phyloP scores from a whole-genome alignment of 2,797 vertebrate genomes.

The Dendrocincla fuliginosa region DNA sequence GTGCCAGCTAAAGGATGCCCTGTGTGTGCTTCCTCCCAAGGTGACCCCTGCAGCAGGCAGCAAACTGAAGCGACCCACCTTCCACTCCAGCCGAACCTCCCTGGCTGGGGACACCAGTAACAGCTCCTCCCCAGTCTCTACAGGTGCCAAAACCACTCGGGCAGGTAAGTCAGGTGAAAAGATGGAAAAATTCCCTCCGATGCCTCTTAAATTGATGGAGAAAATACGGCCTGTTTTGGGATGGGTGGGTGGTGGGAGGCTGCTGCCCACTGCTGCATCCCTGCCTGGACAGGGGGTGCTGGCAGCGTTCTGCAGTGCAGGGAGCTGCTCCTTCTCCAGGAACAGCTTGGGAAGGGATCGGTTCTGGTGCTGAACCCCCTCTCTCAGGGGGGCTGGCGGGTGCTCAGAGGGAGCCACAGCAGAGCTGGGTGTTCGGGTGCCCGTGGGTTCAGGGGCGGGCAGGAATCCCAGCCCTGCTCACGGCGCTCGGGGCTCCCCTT shows the following conservation, averaged over 20 bases:
- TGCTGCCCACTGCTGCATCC: background rate
- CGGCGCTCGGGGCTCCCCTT: background rate
- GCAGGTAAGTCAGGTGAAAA: conserved; percentile 77
- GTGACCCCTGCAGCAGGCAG: conserved; percentile 83
- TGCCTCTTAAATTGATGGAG: rapidly evolving
- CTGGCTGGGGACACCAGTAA: conserved; percentile 93
- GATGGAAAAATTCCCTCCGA: rapidly evolving
- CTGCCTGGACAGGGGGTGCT: background rate
- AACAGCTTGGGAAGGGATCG: rapidly evolving
- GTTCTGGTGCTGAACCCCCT: rapidly evolving
- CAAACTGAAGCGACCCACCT: conserved; percentile 92
- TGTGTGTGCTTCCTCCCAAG: conserved; percentile 65
- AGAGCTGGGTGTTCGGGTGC: background rate
- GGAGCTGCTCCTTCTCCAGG: background rate
- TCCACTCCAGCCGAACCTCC: conserved; percentile 95
- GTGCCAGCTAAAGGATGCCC: background rate
- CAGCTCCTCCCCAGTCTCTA: conserved; percentile 78
- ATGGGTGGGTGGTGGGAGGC: rapidly evolving
- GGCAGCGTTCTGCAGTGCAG: background rate
- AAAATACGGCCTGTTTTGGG: rapidly evolving
- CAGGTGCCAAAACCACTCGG: conserved; percentile 84
- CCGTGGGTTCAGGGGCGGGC: rapidly evolving
- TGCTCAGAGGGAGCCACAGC: background rate
- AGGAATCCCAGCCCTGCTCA: rapidly evolving
- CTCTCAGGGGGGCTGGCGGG: background rate